phyloP scores from a whole-genome alignment of 2,888 invertebrate species.

The Chydorus sphaericus region DNA sequence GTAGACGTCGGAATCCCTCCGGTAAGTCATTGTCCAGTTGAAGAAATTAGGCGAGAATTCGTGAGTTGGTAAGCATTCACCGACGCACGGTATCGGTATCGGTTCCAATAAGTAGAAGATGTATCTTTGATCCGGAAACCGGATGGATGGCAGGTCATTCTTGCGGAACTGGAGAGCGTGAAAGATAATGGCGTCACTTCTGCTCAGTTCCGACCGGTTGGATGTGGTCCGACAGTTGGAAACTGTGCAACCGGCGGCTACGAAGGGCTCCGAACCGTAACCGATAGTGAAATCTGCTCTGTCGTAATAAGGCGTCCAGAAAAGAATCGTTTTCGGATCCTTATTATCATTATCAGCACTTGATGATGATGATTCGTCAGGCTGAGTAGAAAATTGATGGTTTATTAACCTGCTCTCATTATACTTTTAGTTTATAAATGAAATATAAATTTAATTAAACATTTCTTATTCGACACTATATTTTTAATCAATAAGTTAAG shows the following conservation, averaged over 20 bases:
- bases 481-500: too few relatives aligned
- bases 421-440: too few relatives aligned
- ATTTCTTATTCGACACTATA: too few relatives aligned
- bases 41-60: too few relatives aligned
- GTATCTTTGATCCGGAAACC: not conserved
- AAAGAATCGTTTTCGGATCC: not conserved
- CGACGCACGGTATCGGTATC: too few relatives aligned
- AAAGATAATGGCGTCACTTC: constrained; percentile 2
- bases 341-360: too few relatives aligned
- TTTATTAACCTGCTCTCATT: too few relatives aligned
- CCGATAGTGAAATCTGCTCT: not conserved
- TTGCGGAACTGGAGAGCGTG: not conserved
- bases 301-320: not conserved
- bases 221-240: not conserved
- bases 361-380: too few relatives aligned
- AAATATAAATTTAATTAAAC: too few relatives aligned
- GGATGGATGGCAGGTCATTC: not conserved
- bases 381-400: too few relatives aligned
- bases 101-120: not conserved
- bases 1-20: constrained; percentile 6
- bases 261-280: not conserved
- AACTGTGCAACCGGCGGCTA: not conserved
- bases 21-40: constrained; percentile 11
- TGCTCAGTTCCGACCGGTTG: not conserved
- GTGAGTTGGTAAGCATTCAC: too few relatives aligned